Conservation (phyloP, 1,140 invertebrate genomes). For the Heterodera schachtii region DNA sequence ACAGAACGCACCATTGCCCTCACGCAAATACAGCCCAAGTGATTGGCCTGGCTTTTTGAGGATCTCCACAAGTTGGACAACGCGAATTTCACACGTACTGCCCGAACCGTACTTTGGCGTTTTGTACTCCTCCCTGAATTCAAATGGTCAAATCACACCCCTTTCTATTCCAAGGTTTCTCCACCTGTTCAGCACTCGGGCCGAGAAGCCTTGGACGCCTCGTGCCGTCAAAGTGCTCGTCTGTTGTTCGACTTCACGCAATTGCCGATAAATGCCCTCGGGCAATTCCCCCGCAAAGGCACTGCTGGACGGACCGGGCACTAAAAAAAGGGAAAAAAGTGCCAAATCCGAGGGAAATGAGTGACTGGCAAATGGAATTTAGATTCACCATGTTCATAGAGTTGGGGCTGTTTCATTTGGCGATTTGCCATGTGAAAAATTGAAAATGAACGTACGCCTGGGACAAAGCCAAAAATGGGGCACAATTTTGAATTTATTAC, state of each 20-base stretch:
- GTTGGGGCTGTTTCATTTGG: background rate
- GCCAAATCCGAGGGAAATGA: background rate
- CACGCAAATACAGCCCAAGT: slow-evolving; percentile 90
- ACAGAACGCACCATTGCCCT: slow-evolving; percentile 56
- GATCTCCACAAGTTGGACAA: slow-evolving; percentile 88
- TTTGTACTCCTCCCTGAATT: slow-evolving; percentile 23
- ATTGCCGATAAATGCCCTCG: slow-evolving; percentile 35
- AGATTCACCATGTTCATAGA: slow-evolving; percentile 10
- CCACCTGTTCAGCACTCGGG: slow-evolving; percentile 38
- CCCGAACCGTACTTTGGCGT: slow-evolving; percentile 1
- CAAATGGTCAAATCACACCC: background rate
- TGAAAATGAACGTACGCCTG: background rate
- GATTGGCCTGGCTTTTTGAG: slow-evolving; percentile 89
- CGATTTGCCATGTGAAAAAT: background rate
- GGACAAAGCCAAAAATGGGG: background rate
- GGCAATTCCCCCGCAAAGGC: slow-evolving; percentile 29
- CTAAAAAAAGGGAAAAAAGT: background rate
- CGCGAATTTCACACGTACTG: slow-evolving; percentile 36
- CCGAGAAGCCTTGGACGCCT: slow-evolving; percentile 46
- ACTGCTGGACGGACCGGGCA: slow-evolving; percentile 25
- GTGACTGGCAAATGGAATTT: background rate
- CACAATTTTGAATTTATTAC: background rate
- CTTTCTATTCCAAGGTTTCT: background rate
- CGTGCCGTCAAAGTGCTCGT: slow-evolving; percentile 40
- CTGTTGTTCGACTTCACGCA: slow-evolving; percentile 51